phyloP scores from a whole-genome alignment of 2,888 invertebrate species.

The Parnassius smintheus region DNA sequence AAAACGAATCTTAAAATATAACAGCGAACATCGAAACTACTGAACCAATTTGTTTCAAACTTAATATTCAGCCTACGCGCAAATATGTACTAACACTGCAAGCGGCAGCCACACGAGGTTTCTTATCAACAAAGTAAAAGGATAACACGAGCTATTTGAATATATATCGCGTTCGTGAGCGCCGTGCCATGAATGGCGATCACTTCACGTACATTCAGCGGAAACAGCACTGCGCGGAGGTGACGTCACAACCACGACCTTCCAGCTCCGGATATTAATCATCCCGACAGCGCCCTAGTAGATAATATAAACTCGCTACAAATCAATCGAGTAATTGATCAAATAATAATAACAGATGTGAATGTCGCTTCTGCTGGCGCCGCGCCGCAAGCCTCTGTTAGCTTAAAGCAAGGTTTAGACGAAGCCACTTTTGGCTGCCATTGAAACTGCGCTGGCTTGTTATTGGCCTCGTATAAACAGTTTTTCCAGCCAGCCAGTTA shows the following conservation, averaged over 20 bases:
- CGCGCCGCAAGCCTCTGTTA: too few relatives aligned
- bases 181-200: conserved; percentile 28
- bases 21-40: too few relatives aligned
- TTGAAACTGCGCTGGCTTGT: too few relatives aligned
- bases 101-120: not conserved
- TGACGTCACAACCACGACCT: conserved; percentile 75
- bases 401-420: too few relatives aligned
- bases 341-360: conserved; percentile 3
- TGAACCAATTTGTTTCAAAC: too few relatives aligned
- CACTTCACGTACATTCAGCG: conserved; percentile 45
- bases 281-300: conserved; percentile 43
- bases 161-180: conserved; percentile 17
- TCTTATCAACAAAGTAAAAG: conserved; percentile 18
- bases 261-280: conserved; percentile 77
- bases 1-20: not conserved
- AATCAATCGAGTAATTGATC: conserved; percentile 17
- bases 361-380: not conserved
- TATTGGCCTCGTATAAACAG: too few relatives aligned
- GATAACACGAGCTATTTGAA: conserved; percentile 29
- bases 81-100: not conserved
- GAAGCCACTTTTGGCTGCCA: too few relatives aligned
- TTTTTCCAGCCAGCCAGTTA: too few relatives aligned
- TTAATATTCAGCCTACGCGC: not conserved
- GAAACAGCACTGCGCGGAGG: conserved; percentile 67
- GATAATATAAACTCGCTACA: conserved; percentile 11